Evolutionary conservation across 2,113 vertebrate genomes (phyloP), one percentile per base, ranked within the genome.

Genomic region (Pseudonaja textilis): DNA sequence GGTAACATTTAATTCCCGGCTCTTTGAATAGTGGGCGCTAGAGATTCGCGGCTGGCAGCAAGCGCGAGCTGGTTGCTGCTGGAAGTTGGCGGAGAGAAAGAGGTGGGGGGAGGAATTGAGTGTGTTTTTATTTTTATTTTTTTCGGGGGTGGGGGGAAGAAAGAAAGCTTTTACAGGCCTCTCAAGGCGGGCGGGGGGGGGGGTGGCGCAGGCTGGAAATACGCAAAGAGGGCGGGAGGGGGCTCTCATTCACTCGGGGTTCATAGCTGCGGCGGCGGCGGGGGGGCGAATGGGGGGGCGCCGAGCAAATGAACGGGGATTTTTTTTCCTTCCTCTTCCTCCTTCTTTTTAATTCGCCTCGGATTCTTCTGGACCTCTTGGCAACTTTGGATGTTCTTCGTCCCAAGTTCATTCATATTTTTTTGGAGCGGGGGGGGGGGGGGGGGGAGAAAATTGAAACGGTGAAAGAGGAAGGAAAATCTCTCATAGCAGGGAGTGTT

Each of bases 21-120:
- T 98, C 96, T 96, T 98, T 97, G 97, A 99, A 98, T 99, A 99
- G 99, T 99, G 99, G 99, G 99, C 99, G 99, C 99, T 99, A 98
- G 98, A 98, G 98, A 96, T 97, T 98, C 96, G 97, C 97, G 97
- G 95, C 97, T 97, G 97, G 97, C 96, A 94, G 95, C 11, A 4
- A 8, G 26, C 88, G 94, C 69, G 29, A 26, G 59, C 4, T 29
- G 26, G 29, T 26, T n/a, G 64, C 64, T n/a, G 64, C 12, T 69
- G 64, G 89, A 91, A 91, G 91, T 85, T 85, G 34, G 39, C 23
- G 26, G 39, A 39, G 39, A 23, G 52, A 5, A 5, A 50, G 14
- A 12, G 86, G 29, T n/a, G 25, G 2, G 26, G 56, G 20, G 5
- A 7, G 20, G 85, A 3, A 26, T 1, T 1, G 61, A 64, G 26